Conservation (phyloP, 2,888 invertebrate species). For the Bhutanitis thaidina region DNA sequence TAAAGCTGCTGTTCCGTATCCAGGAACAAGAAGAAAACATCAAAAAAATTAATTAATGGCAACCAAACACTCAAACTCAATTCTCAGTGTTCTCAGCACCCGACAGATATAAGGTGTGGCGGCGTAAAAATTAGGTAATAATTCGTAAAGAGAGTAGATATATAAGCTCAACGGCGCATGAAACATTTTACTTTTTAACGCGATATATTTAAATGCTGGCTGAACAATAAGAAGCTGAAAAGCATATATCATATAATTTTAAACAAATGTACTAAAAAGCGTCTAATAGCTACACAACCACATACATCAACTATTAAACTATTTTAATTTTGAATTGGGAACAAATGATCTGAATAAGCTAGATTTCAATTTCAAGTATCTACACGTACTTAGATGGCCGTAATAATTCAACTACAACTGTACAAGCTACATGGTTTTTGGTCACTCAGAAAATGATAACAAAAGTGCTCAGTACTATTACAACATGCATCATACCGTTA, state of each 20-base stretch:
- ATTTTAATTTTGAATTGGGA: not conserved
- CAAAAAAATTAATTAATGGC: too few species aligned
- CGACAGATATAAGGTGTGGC: too few species aligned
- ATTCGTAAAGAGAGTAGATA: too few species aligned
- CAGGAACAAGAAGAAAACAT: too few species aligned
- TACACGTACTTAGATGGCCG: not conserved
- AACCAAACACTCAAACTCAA: too few species aligned
- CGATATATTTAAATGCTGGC: not conserved
- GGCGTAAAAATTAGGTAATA: too few species aligned
- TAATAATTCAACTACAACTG: slow-evolving; percentile 2
- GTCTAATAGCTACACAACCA: not conserved
- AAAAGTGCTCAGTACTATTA: slow-evolving; percentile 38
- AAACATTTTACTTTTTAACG: too few species aligned
- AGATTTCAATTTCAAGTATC: not conserved
- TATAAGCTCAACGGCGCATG: too few species aligned
- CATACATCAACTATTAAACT: not conserved
- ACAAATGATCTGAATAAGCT: not conserved
- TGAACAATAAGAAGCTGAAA: not conserved
- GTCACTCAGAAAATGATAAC: slow-evolving; percentile 67
- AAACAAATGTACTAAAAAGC: slow-evolving; percentile 8
- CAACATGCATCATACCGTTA: slow-evolving; percentile 51
- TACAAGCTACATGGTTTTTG: slow-evolving; percentile 29
- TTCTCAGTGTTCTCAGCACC: too few species aligned
- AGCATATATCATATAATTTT: not conserved
- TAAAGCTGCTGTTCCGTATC: too few species aligned